Evolutionary conservation across 2,888 invertebrate genomes (phyloP).

Genomic region (Adelphocoris suturalis): DNA sequence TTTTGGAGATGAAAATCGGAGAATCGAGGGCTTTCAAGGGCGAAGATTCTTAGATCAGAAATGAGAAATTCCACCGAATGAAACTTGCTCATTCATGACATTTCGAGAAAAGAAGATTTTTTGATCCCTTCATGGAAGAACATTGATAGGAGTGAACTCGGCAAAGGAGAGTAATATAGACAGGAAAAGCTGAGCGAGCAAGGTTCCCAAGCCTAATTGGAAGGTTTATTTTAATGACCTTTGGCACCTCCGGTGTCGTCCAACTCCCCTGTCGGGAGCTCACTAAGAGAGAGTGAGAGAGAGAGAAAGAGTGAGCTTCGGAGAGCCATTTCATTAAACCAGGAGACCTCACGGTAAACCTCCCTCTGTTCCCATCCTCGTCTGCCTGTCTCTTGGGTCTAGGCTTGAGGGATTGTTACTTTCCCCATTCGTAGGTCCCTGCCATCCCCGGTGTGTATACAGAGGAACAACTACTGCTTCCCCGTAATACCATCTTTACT

Average conservation of each 20-base stretch:
- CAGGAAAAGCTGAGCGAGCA: not conserved
- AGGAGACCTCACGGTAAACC: slow-evolving; percentile 38
- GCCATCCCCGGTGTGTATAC: slow-evolving; percentile 30
- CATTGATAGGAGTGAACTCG: not conserved
- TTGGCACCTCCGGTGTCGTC: slow-evolving; percentile 38
- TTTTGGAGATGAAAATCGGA: too few relatives aligned
- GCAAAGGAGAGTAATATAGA: not conserved
- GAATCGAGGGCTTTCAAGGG: too few relatives aligned
- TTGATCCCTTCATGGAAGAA: not conserved
- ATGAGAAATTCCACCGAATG: too few relatives aligned
- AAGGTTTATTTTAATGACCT: slow-evolving; percentile 65
- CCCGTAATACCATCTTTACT: slow-evolving; percentile 13
- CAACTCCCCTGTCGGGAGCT: slow-evolving; percentile 15
- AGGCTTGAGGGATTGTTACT: slow-evolving; percentile 41
- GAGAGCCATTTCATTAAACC: slow-evolving; percentile 53
- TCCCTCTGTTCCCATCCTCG: not conserved
- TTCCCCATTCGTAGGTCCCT: not conserved
- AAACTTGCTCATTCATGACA: too few relatives aligned
- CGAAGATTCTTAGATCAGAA: too few relatives aligned
- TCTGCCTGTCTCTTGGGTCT: slow-evolving; percentile 41
- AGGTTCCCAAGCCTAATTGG: slow-evolving; percentile 49
- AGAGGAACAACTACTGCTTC: slow-evolving; percentile 40
- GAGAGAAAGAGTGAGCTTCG: not conserved
- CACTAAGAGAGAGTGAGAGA: not conserved
- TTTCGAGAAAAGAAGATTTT: not conserved